Percentiles rank a stretch among this genome's conserved stretches.
Conservation (phyloP, 2,888 invertebrate genomes). For the Eupithecia subumbrata region DNA sequence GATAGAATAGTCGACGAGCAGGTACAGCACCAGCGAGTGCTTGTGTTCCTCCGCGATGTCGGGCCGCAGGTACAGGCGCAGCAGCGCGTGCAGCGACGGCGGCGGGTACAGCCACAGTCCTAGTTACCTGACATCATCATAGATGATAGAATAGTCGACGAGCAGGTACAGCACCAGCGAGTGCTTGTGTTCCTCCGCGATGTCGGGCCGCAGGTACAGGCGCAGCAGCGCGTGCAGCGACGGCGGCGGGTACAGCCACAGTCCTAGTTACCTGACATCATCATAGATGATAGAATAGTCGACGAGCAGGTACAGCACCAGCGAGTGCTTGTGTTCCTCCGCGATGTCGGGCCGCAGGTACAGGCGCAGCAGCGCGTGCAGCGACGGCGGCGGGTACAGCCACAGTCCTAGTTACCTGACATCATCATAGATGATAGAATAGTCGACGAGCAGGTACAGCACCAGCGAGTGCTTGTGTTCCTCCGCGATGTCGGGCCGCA, state of each 20-base stretch:
- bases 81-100: conserved; percentile 89
- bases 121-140: too few relatives aligned
- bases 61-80: conserved; percentile 89
- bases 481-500: conserved; percentile 87
- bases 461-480: conserved; percentile 91
- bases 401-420: too few relatives aligned
- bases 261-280: too few relatives aligned
- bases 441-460: conserved; percentile 92
- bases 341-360: conserved; percentile 88
- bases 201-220: conserved; percentile 88
- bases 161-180: conserved; percentile 91
- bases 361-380: conserved; percentile 90
- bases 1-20: conserved; percentile 91
- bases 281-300: conserved; percentile 90
- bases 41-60: conserved; percentile 87
- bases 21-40: conserved; percentile 91
- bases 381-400: conserved; percentile 92
- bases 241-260: conserved; percentile 92
- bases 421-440: conserved; percentile 88
- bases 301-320: conserved; percentile 91
- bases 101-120: conserved; percentile 94
- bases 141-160: conserved; percentile 90
- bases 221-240: conserved; percentile 91
- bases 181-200: conserved; percentile 89
- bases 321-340: conserved; percentile 89